These are phyloP conservation scores for Marcusenius ussheri DNA, from an alignment of 2,113 vertebrate species.

Conservation along the genomic window DNA sequence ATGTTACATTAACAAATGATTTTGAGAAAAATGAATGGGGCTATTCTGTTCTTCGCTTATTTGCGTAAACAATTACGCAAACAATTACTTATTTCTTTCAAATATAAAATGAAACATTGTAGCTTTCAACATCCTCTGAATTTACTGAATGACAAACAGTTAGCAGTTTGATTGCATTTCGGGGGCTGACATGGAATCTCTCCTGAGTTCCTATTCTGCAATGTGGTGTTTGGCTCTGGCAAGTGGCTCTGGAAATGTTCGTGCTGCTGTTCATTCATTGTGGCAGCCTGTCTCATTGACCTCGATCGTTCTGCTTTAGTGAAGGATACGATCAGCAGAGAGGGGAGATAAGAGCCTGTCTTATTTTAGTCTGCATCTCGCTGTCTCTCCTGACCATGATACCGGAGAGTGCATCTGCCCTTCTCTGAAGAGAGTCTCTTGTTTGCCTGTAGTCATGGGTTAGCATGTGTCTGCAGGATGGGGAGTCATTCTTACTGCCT, in stretches of 20 bases:
- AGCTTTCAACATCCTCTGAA: conserved; percentile 1
- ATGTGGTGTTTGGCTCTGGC: neutral
- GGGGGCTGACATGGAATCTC: neutral
- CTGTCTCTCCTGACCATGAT: neutral
- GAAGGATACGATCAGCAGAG: conserved; percentile 14
- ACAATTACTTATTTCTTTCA: neutral
- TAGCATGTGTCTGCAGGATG: neutral
- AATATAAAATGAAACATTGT: neutral
- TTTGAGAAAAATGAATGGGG: neutral
- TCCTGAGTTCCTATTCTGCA: conserved; percentile 3
- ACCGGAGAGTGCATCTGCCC: neutral
- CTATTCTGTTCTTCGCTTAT: neutral
- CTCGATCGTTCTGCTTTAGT: neutral
- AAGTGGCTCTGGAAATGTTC: neutral
- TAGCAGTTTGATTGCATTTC: neutral
- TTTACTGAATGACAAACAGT: neutral
- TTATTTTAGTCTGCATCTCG: conserved; percentile 8
- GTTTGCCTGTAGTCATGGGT: neutral
- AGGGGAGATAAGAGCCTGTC: neutral
- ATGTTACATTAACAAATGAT: neutral
- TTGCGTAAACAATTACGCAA: too few relatives aligned
- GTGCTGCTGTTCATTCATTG: neutral
- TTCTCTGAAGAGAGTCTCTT: neutral
- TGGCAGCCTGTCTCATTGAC: neutral
- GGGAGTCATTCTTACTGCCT: neutral